A percentile compares a stretch with the other conserved stretches of the same genome.
Conservation (phyloP, 2,797 vertebrate species). For the Cuniculus paca region DNA sequence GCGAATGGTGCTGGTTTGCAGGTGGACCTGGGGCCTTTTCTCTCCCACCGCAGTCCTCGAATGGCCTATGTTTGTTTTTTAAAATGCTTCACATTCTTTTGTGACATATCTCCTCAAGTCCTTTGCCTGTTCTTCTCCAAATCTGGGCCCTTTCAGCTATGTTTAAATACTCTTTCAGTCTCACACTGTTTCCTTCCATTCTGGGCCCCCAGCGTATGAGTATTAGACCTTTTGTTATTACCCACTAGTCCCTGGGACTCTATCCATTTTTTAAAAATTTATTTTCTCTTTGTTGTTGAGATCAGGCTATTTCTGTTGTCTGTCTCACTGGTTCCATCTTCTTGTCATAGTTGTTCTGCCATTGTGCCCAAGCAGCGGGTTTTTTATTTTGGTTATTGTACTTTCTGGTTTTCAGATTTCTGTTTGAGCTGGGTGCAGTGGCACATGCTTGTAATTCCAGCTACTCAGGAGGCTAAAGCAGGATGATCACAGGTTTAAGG, state of each 20-base stretch:
- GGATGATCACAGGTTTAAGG: background rate
- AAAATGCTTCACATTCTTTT: fast-evolving
- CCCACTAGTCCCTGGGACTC: background rate
- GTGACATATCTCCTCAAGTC: background rate
- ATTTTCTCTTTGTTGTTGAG: background rate
- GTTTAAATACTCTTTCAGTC: no score
- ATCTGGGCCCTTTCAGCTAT: background rate
- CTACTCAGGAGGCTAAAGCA: background rate
- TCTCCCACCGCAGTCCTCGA: no score
- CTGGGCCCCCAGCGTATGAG: fast-evolving
- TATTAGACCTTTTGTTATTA: background rate
- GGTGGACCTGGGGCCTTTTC: no score
- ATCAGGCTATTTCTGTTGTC: background rate
- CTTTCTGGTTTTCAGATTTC: background rate
- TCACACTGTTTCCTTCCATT: no score
- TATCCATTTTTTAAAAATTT: fast-evolving
- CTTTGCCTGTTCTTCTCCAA: background rate
- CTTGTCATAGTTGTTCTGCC: fast-evolving
- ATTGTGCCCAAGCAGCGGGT: no score
- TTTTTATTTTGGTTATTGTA: background rate
- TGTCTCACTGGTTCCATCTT: background rate
- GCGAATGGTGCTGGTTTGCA: no score
- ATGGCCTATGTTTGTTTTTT: background rate
- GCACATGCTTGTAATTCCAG: background rate
- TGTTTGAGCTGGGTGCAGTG: background rate